Evolutionary conservation across 1,140 invertebrate species (phyloP).

Genomic region (Aethina tumida): DNA sequence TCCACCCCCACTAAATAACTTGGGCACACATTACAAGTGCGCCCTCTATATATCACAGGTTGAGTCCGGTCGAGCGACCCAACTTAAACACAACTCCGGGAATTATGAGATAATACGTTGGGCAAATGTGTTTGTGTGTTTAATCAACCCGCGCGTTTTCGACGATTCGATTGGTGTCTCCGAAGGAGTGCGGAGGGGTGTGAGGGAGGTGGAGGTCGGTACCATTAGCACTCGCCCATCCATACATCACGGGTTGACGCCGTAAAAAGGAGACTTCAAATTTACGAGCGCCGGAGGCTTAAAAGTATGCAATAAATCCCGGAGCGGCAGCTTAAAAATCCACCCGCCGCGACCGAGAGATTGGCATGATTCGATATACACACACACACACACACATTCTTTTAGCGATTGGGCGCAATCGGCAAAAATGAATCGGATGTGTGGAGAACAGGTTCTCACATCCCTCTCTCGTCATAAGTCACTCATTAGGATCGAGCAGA

Average conservation of each 20-base stretch:
- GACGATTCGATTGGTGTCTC: constrained; percentile 6
- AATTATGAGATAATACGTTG: constrained; percentile 36
- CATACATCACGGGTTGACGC: constrained; percentile 24
- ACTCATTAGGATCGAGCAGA: not conserved
- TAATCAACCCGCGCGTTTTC: too few species aligned
- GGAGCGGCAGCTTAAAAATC: constrained; percentile 26
- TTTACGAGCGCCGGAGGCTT: constrained; percentile 26
- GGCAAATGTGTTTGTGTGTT: constrained; percentile 30
- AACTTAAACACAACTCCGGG: constrained; percentile 33
- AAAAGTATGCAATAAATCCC: constrained; percentile 30
- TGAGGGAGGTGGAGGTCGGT: constrained; percentile 9
- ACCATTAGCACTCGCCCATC: constrained; percentile 21
- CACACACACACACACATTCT: constrained; percentile 7
- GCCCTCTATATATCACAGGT: constrained; percentile 29
- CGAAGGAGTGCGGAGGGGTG: constrained; percentile 2
- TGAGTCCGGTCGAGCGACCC: constrained; percentile 27
- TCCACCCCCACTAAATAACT: constrained; percentile 25
- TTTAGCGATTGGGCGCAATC: not conserved
- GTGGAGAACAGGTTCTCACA: not conserved
- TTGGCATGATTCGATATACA: constrained; percentile 24
- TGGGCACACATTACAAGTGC: constrained; percentile 30
- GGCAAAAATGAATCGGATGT: not conserved
- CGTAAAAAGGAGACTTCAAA: constrained; percentile 25
- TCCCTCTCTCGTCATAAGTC: not conserved
- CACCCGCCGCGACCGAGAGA: constrained; percentile 16